Evolutionary conservation across 1,140 invertebrate genomes (phyloP).

Genomic region (Zaprionus nigranus): DNA sequence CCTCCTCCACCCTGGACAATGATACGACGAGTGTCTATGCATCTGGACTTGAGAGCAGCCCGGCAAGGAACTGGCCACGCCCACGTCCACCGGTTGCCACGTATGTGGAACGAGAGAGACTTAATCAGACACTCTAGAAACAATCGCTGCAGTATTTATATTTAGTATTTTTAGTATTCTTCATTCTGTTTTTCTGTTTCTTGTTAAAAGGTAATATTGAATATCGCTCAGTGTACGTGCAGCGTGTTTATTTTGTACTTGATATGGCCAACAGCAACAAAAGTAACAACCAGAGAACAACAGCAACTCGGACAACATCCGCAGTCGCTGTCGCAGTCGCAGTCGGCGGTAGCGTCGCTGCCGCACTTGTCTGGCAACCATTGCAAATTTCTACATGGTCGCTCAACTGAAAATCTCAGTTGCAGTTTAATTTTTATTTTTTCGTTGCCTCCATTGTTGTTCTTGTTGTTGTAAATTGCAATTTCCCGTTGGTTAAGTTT

Average conservation of each 20-base stretch:
- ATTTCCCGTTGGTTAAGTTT: slow-evolving; percentile 69
- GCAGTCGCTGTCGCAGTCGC: slow-evolving; percentile 36
- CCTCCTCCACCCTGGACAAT: background rate
- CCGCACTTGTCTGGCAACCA: slow-evolving; percentile 69
- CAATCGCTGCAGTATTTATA: background rate
- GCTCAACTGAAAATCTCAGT: slow-evolving; percentile 84
- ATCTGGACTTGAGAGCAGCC: background rate
- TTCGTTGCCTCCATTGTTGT: slow-evolving; percentile 39
- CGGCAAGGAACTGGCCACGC: background rate
- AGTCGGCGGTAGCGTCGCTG: slow-evolving; percentile 9
- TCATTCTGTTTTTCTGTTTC: background rate
- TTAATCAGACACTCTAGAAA: background rate
- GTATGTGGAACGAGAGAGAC: slow-evolving; percentile 1
- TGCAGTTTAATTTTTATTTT: slow-evolving; percentile 71
- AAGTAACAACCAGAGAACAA: slow-evolving; percentile 29
- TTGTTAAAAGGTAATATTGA: slow-evolving; percentile 7
- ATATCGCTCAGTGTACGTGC: slow-evolving; percentile 34
- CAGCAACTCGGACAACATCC: slow-evolving; percentile 44
- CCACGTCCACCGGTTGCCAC: slow-evolving; percentile 17
- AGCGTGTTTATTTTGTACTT: slow-evolving; percentile 66
- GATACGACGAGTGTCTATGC: background rate
- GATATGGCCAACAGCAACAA: slow-evolving; percentile 57
- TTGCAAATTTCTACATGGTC: slow-evolving; percentile 84
- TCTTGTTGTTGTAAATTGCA: slow-evolving; percentile 65
- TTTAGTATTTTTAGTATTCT: background rate